A percentile compares a stretch with the other conserved stretches of the same genome.
phyloP scores from a whole-genome alignment of 2,113 vertebrate genomes.

The Sylvilagus bachmani region DNA sequence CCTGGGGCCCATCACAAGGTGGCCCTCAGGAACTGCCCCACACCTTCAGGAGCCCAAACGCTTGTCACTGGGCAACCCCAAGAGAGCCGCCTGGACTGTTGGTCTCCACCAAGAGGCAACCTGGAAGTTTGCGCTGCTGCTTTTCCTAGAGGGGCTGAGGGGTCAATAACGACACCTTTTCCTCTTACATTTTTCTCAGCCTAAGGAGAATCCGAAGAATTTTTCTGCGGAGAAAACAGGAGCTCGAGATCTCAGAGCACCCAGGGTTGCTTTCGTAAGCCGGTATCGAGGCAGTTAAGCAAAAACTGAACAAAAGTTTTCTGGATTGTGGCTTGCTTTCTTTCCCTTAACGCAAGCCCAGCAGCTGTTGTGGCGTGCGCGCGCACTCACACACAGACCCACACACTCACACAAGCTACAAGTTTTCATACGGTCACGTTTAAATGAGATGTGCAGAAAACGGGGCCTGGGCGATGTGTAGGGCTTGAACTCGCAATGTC shows the following conservation, averaged over 20 bases:
- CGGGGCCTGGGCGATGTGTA: conserved; percentile 42
- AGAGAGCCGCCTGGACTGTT: neutral
- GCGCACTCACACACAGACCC: no score
- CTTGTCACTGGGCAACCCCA: neutral
- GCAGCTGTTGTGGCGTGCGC: conserved; percentile 30
- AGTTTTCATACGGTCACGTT: conserved; percentile 61
- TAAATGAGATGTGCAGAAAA: conserved; percentile 81
- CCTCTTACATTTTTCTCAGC: neutral
- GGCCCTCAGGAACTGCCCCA: conserved; percentile 63
- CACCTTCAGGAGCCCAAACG: conserved; percentile 25
- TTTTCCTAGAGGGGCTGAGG: conserved; percentile 2
- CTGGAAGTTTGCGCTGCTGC: neutral
- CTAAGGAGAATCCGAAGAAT: conserved; percentile 7
- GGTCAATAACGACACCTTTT: neutral
- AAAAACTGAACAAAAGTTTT: conserved; percentile 76
- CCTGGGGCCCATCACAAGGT: conserved; percentile 77
- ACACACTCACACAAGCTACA: conserved; percentile 56
- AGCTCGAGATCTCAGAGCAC: conserved; percentile 21
- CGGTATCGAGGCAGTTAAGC: conserved; percentile 16
- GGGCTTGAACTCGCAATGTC: conserved; percentile 21
- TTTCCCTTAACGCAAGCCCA: conserved; percentile 11
- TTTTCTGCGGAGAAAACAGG: conserved; percentile 14
- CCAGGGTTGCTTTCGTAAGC: conserved; percentile 1
- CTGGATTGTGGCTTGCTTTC: conserved; percentile 33
- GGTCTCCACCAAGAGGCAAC: conserved; percentile 1